Conservation (phyloP, 2,113 vertebrate species). For the Callionymus lyra region DNA sequence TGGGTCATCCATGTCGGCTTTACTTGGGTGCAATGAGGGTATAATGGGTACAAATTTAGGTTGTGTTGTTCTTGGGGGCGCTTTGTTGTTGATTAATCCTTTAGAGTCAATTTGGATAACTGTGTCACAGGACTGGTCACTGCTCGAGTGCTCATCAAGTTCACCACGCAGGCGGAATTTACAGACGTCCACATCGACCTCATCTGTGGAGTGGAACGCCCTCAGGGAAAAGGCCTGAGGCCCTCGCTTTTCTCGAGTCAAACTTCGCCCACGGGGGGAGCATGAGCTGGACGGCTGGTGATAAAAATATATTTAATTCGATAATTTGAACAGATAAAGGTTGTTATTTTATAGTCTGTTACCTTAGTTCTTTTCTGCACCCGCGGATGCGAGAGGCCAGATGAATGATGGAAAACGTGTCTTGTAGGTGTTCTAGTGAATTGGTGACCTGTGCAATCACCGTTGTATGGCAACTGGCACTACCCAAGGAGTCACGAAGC, state of each 20-base stretch:
- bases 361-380: slow-evolving; percentile 93
- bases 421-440: slow-evolving; percentile 69
- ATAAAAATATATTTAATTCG: slow-evolving; percentile 4
- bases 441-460: slow-evolving; percentile 88
- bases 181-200: slow-evolving; percentile 74
- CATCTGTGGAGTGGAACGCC: slow-evolving; percentile 79
- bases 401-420: slow-evolving; percentile 88
- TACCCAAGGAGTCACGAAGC: slow-evolving; percentile 85
- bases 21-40: slow-evolving; percentile 82
- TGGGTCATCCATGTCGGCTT: slow-evolving; percentile 60
- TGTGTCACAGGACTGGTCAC: slow-evolving; percentile 91
- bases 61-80: slow-evolving; percentile 73
- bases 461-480: slow-evolving; percentile 83
- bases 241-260: slow-evolving; percentile 81
- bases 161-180: slow-evolving; percentile 77
- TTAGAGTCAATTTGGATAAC: slow-evolving; percentile 88
- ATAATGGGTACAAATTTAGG: slow-evolving; percentile 92
- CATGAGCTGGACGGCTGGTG: slow-evolving; percentile 80
- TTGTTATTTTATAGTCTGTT: slow-evolving; percentile 4
- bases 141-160: slow-evolving; percentile 84
- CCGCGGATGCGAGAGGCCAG: slow-evolving; percentile 81
- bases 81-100: slow-evolving; percentile 75
- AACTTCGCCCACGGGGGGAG: slow-evolving; percentile 87
- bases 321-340: no score
- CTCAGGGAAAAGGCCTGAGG: slow-evolving; percentile 77